A percentile compares a stretch with the other conserved stretches of the same genome.
Evolutionary conservation across 2,888 invertebrate genomes (phyloP).

Genomic region (Rhamphomyia laevipes): DNA sequence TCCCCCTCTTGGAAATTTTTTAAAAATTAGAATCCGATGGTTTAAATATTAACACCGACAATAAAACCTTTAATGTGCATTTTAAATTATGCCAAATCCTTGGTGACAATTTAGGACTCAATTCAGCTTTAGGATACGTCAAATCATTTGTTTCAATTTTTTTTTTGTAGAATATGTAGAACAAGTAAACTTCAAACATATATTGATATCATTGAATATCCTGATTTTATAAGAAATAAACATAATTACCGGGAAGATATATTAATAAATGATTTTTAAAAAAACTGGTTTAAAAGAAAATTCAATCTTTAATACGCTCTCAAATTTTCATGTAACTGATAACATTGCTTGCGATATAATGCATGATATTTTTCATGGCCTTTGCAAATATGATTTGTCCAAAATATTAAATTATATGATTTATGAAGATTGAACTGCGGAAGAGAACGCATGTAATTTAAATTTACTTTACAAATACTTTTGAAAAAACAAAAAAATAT

Average conservation of each 20-base stretch:
- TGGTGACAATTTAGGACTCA: conserved; percentile 9
- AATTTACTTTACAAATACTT: too few species aligned
- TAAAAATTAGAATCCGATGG: conserved; percentile 4
- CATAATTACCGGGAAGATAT: background rate
- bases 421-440: too few species aligned
- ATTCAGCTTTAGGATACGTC: conserved; percentile 2
- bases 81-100: conserved; percentile 6
- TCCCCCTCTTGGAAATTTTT: conserved; percentile 5
- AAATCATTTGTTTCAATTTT: conserved; percentile 6
- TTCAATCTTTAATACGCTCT: too few species aligned
- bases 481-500: too few species aligned
- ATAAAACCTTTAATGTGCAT: background rate
- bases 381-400: background rate
- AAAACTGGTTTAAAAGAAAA: too few species aligned
- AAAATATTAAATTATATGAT: background rate
- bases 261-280: background rate
- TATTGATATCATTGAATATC: too few species aligned
- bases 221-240: too few species aligned
- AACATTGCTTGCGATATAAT: background rate
- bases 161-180: conserved; percentile 4
- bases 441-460: too few species aligned
- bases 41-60: conserved; percentile 2
- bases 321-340: too few species aligned
- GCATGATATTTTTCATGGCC: conserved; percentile 1
- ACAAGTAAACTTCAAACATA: too few species aligned